Evolutionary conservation across 2,888 invertebrate genomes (phyloP).

Genomic region (Ochropleura leucogaster): DNA sequence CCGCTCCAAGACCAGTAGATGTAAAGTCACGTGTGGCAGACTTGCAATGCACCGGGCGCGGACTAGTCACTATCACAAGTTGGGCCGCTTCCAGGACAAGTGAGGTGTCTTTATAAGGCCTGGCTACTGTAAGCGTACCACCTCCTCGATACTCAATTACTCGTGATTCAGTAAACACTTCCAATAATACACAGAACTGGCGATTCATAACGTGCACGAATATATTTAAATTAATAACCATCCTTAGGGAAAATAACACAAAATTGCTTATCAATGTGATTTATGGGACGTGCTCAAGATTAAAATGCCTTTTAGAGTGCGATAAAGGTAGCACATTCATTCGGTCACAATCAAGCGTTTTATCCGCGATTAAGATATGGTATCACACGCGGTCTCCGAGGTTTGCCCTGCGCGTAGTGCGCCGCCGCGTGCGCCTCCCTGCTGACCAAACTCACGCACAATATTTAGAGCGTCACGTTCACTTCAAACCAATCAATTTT

Average conservation of each 20-base stretch:
- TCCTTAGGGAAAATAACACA: constrained; percentile 9
- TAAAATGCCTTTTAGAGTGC: constrained; percentile 22
- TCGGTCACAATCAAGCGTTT: constrained; percentile 48
- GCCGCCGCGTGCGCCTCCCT: constrained; percentile 2
- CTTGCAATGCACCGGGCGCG: not conserved
- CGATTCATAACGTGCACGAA: not conserved
- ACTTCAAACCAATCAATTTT: not conserved
- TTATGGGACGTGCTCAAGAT: constrained; percentile 39
- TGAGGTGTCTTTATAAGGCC: constrained; percentile 11
- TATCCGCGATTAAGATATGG: constrained; percentile 63
- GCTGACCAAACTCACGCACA: constrained; percentile 27
- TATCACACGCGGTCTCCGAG: constrained; percentile 33
- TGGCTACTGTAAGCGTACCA: not conserved
- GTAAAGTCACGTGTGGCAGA: constrained; percentile 3
- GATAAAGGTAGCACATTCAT: constrained; percentile 42
- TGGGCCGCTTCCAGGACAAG: constrained; percentile 2
- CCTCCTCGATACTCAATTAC: not conserved
- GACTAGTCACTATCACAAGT: not conserved
- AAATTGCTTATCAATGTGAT: constrained; percentile 30
- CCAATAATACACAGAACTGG: not conserved
- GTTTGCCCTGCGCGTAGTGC: constrained; percentile 25
- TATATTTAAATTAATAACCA: not conserved
- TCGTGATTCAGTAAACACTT: not conserved
- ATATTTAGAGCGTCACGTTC: not conserved
- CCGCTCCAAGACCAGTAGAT: constrained; percentile 8